phyloP scores from a whole-genome alignment of 2,888 invertebrate species.

The Bibio marci region DNA sequence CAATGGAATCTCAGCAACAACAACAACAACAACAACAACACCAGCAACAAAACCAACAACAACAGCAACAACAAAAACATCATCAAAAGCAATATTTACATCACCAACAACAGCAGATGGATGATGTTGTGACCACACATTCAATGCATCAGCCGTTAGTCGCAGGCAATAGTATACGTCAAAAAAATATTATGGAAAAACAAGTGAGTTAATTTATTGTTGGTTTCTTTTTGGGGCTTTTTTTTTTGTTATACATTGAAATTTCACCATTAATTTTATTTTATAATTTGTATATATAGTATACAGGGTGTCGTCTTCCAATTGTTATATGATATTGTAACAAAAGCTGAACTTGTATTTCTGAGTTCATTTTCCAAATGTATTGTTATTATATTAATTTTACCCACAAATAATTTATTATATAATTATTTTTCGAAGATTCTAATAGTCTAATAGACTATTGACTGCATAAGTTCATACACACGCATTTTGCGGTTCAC shows the following conservation, averaged over 20 bases:
- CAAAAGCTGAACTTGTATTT: neutral
- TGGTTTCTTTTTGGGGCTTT: conserved; percentile 4
- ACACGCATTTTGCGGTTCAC: no score
- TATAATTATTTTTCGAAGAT: no score
- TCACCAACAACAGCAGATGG: neutral
- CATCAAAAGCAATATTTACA: conserved; percentile 31
- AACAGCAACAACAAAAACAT: conserved; percentile 28
- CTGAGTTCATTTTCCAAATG: no score
- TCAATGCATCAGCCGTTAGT: no score
- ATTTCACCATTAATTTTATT: no score
- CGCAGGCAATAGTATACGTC: neutral
- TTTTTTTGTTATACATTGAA: no score
- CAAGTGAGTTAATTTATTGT: conserved; percentile 40
- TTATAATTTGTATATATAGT: no score
- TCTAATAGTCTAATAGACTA: no score
- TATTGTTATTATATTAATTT: no score
- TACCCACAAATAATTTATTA: no score
- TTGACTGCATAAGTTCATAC: no score
- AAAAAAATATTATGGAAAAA: conserved; percentile 56
- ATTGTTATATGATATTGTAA: neutral
- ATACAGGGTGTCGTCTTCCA: conserved; percentile 7
- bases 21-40: conserved; percentile 19
- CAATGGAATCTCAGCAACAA: conserved; percentile 14
- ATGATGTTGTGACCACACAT: neutral
- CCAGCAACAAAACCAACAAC: conserved; percentile 13